Conservation (phyloP, 2,888 invertebrate species). For the Plemyria rubiginata region DNA sequence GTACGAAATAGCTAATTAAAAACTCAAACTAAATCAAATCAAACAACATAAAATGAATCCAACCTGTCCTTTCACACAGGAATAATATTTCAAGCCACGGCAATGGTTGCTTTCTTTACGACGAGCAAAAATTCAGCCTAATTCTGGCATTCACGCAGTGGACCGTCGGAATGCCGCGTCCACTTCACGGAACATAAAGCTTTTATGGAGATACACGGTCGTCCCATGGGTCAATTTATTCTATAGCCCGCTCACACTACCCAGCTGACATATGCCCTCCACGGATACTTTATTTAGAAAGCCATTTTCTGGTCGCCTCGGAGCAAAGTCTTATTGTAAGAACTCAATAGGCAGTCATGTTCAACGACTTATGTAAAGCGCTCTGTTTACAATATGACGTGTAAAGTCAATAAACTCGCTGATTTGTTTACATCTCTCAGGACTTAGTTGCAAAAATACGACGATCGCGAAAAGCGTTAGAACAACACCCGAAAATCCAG, state of each 20-base stretch:
- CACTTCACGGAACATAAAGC: slow-evolving; percentile 75
- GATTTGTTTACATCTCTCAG: slow-evolving; percentile 27
- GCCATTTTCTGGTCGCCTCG: slow-evolving; percentile 33
- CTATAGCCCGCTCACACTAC: slow-evolving; percentile 44
- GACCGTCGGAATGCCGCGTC: slow-evolving; percentile 52
- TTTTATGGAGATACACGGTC: slow-evolving; percentile 69
- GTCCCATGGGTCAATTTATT: slow-evolving; percentile 54
- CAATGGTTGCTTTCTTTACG: slow-evolving; percentile 24
- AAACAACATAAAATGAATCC: not conserved
- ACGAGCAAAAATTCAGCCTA: slow-evolving; percentile 44
- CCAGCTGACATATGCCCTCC: slow-evolving; percentile 47
- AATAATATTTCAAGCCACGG: slow-evolving; percentile 13
- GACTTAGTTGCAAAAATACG: slow-evolving; percentile 33
- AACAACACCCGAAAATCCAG: slow-evolving; percentile 24
- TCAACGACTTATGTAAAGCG: slow-evolving; percentile 7
- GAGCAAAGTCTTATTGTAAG: slow-evolving; percentile 23
- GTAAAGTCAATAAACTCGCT: slow-evolving; percentile 7
- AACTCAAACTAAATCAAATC: not conserved
- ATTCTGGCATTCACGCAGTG: slow-evolving; percentile 48
- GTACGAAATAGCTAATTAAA: not conserved
- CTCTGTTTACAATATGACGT: slow-evolving; percentile 11
- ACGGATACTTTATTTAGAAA: slow-evolving; percentile 50
- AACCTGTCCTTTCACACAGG: slow-evolving; percentile 3
- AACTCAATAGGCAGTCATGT: slow-evolving; percentile 6
- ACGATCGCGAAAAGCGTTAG: slow-evolving; percentile 21